Percentiles rank a stretch among this genome's conserved stretches.
Conservation (phyloP, 1,140 invertebrate species). For the Euwallacea fornicatus region DNA sequence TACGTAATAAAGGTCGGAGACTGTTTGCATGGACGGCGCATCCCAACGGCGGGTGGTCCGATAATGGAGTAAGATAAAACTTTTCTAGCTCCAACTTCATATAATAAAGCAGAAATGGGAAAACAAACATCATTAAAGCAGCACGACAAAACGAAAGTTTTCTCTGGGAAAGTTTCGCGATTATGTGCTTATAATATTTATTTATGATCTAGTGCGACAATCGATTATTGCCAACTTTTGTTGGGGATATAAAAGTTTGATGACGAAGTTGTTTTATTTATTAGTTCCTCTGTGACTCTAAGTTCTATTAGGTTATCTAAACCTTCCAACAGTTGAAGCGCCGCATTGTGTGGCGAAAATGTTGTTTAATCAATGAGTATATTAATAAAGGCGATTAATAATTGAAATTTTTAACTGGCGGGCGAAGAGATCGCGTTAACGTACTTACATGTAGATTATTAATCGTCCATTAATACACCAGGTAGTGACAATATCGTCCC, state of each 20-base stretch:
- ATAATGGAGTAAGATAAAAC: slow-evolving; percentile 10
- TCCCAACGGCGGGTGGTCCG: background rate
- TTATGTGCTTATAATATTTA: slow-evolving; percentile 36
- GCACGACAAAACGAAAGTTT: slow-evolving; percentile 25
- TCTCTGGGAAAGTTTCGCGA: slow-evolving; percentile 19
- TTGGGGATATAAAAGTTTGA: slow-evolving; percentile 27
- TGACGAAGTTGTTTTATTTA: slow-evolving; percentile 33
- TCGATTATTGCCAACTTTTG: slow-evolving; percentile 28
- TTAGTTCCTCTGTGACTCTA: slow-evolving; percentile 4
- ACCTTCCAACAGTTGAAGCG: too few species aligned
- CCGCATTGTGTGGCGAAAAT: too few species aligned
- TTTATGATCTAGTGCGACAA: slow-evolving; percentile 35
- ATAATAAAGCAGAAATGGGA: slow-evolving; percentile 25
- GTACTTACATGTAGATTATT: too few species aligned
- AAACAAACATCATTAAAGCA: slow-evolving; percentile 36
- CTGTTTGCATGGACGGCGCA: slow-evolving; percentile 10
- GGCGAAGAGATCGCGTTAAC: too few species aligned
- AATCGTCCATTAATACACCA: too few species aligned
- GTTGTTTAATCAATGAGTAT: too few species aligned
- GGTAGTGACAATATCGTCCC: too few species aligned
- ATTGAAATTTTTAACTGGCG: too few species aligned
- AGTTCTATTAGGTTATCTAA: too few species aligned
- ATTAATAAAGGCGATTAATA: too few species aligned
- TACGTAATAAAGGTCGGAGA: slow-evolving; percentile 13
- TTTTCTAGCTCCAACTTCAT: slow-evolving; percentile 17